Base-by-base conservation (phyloP, 30 jellyfish, hydroid and myxozoan species). In the Chironex yamaguchii region DNA sequence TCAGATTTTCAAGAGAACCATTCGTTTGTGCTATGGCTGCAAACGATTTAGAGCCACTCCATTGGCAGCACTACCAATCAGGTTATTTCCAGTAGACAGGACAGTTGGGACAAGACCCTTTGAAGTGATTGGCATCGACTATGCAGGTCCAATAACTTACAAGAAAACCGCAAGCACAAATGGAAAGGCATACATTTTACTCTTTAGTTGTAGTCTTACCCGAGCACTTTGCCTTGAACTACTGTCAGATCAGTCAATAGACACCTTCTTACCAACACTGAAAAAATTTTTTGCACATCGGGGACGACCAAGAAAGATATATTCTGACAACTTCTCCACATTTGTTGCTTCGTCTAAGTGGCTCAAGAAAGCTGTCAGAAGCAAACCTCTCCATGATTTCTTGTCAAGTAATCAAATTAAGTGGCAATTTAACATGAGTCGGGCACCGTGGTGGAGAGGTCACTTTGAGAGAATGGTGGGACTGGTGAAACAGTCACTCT, bases 361-460 rank as follows among this genome's bases (percentile, higher is more conserved):
- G 94, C 14, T 69, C 22, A 73, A 35, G 2, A 33, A 35, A 65
- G 24, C 64, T 36, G 23, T 26, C 31, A 49, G 67, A 70, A 32
- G 31, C 51, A 23, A 82, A 17, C 35, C 31, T 23, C 67, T 71
- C 23, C 32, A 65, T 81, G 76, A 49, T 36, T 25, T 6, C 58
- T 9, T 42, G 58, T 6, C 58, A 42, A 34, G 52, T 29, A 4
- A 23, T 3, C 29, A 52, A 6, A 76, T 76, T 6, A 76, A 76
- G 34, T 76, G 89, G 87, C 54, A 76, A 25, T 76, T 76, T 42
- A 76, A 76, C 33, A 50, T 76, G n/a, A 31, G 50, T 34, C 52
- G 42, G 68, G 34, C 80, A 28, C 77, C 85, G 36, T 76, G 79
- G 92, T 30, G 79, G 78, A 67, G 83, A 3, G 96, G 90, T 62